Conservation (phyloP, 2,797 vertebrate species). For the Poeciliopsis presidionis region DNA sequence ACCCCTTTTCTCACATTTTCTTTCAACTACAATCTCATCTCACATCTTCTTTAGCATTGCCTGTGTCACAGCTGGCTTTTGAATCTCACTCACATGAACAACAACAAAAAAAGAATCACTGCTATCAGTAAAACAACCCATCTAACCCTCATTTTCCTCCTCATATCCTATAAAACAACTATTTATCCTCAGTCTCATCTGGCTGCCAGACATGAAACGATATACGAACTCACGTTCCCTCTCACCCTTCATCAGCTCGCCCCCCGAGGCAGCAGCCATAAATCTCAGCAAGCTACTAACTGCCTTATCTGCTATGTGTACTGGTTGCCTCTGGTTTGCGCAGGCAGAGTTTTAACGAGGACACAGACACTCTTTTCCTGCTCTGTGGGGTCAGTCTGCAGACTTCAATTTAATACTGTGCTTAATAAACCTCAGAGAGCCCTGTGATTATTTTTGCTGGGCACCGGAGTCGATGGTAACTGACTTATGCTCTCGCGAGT, state of each 20-base stretch:
- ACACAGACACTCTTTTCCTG: constrained; percentile 54
- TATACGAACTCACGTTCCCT: constrained; percentile 58
- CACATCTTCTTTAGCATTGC: constrained; percentile 22
- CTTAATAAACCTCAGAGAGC: constrained; percentile 58
- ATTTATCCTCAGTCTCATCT: constrained; percentile 55
- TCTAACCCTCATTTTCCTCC: constrained; percentile 13
- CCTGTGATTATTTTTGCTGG: constrained; percentile 27
- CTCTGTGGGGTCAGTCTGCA: constrained; percentile 58
- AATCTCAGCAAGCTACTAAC: constrained; percentile 64
- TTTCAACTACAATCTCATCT: constrained; percentile 5
- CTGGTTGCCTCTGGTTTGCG: constrained; percentile 61
- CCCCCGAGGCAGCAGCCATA: constrained; percentile 60
- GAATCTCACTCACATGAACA: constrained; percentile 11
- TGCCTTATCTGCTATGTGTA: constrained; percentile 68
- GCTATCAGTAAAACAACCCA: constrained; percentile 21
- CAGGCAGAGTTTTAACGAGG: constrained; percentile 71
- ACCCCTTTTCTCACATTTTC: constrained; percentile 6
- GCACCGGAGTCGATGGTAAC: constrained; percentile 36
- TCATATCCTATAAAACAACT: constrained; percentile 42
- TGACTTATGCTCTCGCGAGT: constrained; percentile 30
- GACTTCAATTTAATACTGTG: constrained; percentile 59
- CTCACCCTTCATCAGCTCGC: constrained; percentile 33
- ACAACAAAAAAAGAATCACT: constrained; percentile 1
- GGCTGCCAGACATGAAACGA: constrained; percentile 65
- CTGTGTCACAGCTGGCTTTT: constrained; percentile 36